Conservation (phyloP, 2,888 invertebrate genomes). For the Linhomoeus sp. region DNA sequence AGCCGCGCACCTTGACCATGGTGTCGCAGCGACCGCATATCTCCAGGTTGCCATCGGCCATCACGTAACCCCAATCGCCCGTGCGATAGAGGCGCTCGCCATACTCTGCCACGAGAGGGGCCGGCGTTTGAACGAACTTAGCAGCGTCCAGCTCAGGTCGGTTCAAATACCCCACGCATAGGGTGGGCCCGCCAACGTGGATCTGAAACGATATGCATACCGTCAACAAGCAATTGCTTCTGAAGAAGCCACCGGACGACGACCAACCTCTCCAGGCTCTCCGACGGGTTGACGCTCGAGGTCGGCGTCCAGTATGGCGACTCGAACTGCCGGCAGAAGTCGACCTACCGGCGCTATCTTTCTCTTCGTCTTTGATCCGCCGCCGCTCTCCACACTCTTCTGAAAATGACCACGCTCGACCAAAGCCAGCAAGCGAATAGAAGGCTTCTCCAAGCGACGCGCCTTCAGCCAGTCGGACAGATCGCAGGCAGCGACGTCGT, state of each 20-base stretch:
- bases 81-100: conserved; percentile 22
- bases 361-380: conserved; percentile 7
- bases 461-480: conserved; percentile 24
- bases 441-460: too few relatives aligned
- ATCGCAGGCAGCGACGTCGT: conserved; percentile 29
- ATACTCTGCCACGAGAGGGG: neutral
- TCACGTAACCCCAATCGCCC: conserved; percentile 33
- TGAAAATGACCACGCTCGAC: too few relatives aligned
- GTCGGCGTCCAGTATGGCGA: conserved; percentile 27
- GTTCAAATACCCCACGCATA: conserved; percentile 31
- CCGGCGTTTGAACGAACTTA: neutral
- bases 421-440: too few relatives aligned
- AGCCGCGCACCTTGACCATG: conserved; percentile 33
- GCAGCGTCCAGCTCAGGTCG: conserved; percentile 27
- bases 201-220: conserved; percentile 13
- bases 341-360: conserved; percentile 32
- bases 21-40: conserved; percentile 33
- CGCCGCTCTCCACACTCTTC: too few relatives aligned
- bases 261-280: conserved; percentile 30
- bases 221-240: too few relatives aligned
- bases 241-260: too few relatives aligned
- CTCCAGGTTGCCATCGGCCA: conserved; percentile 30
- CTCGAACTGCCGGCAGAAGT: conserved; percentile 26
- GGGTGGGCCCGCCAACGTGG: conserved; percentile 29
- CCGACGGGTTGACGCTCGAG: conserved; percentile 28